These are phyloP conservation scores for Spilosoma lubricipeda DNA, from an alignment of 2,888 invertebrate genomes.

Conservation along the genomic window DNA sequence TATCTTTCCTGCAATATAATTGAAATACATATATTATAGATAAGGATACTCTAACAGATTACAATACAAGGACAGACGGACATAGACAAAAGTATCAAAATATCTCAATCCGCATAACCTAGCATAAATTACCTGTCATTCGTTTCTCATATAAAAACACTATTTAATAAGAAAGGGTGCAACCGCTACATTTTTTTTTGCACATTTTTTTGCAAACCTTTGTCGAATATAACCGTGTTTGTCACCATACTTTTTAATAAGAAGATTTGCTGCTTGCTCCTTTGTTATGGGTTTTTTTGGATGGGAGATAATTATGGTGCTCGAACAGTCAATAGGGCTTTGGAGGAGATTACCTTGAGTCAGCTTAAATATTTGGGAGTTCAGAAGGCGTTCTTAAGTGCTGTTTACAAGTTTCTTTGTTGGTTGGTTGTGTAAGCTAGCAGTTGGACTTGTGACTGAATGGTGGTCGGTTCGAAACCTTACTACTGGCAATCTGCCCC, in stretches of 20 bases:
- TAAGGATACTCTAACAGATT: background rate
- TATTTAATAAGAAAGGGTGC: constrained; percentile 66
- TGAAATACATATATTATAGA: background rate
- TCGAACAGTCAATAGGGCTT: constrained; percentile 66
- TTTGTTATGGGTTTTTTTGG: constrained; percentile 55
- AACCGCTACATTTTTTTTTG: constrained; percentile 70
- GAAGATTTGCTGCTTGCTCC: constrained; percentile 60
- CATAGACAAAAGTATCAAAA: constrained; percentile 20
- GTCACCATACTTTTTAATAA: constrained; percentile 56
- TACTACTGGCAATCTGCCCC: too few relatives aligned
- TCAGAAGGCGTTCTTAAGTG: background rate
- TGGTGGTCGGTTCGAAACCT: too few relatives aligned
- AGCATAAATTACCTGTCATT: constrained; percentile 60
- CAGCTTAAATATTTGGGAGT: constrained; percentile 11
- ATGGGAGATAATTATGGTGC: constrained; percentile 58
- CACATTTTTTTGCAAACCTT: constrained; percentile 27
- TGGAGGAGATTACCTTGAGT: constrained; percentile 32
- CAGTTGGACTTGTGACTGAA: background rate
- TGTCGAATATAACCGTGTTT: constrained; percentile 51
- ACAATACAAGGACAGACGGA: background rate
- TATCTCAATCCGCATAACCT: constrained; percentile 10
- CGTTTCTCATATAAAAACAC: constrained; percentile 69
- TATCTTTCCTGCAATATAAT: background rate
- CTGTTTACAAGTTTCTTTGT: background rate
- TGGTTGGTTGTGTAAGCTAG: background rate